Conservation (phyloP, 2,113 vertebrate species). For the Apodemus speciosus region DNA sequence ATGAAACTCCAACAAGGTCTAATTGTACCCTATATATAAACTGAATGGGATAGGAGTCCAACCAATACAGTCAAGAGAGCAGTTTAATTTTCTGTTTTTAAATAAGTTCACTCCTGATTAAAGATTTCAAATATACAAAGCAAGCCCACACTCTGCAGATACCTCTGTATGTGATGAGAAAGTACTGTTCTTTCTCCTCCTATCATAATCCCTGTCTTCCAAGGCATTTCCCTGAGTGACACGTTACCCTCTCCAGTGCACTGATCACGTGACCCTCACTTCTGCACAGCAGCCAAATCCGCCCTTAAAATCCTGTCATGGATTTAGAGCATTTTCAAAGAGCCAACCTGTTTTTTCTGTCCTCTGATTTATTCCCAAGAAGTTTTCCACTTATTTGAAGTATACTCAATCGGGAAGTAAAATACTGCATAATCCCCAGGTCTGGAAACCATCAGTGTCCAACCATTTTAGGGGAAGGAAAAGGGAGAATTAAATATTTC, state of each 20-base stretch:
- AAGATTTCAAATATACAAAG: too few relatives aligned
- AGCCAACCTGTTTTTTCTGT: background rate
- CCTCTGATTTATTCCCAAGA: conserved; percentile 37
- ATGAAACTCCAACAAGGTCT: background rate
- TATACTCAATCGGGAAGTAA: background rate
- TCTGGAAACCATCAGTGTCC: background rate
- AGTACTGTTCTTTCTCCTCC: background rate
- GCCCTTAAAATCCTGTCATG: conserved; percentile 25
- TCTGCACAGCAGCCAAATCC: background rate
- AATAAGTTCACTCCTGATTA: background rate
- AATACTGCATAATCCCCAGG: background rate
- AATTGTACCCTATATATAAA: background rate
- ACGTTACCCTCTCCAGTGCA: background rate
- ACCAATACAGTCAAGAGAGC: background rate
- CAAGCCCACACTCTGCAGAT: background rate
- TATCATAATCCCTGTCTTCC: background rate
- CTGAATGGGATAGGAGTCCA: background rate
- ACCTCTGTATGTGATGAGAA: background rate
- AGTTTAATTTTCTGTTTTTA: background rate
- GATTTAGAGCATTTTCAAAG: background rate
- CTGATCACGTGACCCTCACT: background rate
- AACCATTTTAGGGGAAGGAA: background rate
- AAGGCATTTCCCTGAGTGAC: background rate
- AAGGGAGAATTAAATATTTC: background rate
- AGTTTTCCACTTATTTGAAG: background rate